These are phyloP conservation scores for Aphelocoma californica DNA, from an alignment of 2,797 vertebrate species.

Conservation along the genomic window DNA sequence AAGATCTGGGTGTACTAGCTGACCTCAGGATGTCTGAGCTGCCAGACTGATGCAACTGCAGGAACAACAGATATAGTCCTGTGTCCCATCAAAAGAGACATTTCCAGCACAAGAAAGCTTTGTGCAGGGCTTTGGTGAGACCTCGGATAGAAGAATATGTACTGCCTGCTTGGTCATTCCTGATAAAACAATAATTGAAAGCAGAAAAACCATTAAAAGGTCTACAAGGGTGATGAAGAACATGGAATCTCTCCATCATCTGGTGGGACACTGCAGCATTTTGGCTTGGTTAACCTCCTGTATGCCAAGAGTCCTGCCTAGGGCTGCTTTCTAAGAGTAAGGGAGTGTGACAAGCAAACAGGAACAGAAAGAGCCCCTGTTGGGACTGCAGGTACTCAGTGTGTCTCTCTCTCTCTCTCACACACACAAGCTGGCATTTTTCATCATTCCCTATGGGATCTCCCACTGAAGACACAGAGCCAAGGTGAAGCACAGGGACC, in stretches of 20 bases:
- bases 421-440: background rate
- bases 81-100: slow-evolving; percentile 44
- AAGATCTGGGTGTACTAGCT: slow-evolving; percentile 49
- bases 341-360: background rate
- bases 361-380: background rate
- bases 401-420: background rate
- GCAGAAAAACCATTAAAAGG: slow-evolving; percentile 19
- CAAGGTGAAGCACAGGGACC: background rate
- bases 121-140: background rate
- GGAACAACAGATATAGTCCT: slow-evolving; percentile 14
- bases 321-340: background rate
- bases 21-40: slow-evolving; percentile 24
- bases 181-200: slow-evolving; percentile 31
- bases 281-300: background rate
- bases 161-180: background rate
- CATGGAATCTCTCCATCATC: background rate
- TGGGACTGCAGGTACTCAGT: background rate
- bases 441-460: background rate
- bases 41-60: slow-evolving; percentile 40
- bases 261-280: background rate
- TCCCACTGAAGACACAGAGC: background rate
- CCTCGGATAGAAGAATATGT: background rate
- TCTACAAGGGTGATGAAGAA: background rate
- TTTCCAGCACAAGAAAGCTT: slow-evolving; percentile 2
- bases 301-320: background rate